Base-by-base conservation (phyloP, 2,888 invertebrate species). In the Protophormia terraenovae region DNA sequence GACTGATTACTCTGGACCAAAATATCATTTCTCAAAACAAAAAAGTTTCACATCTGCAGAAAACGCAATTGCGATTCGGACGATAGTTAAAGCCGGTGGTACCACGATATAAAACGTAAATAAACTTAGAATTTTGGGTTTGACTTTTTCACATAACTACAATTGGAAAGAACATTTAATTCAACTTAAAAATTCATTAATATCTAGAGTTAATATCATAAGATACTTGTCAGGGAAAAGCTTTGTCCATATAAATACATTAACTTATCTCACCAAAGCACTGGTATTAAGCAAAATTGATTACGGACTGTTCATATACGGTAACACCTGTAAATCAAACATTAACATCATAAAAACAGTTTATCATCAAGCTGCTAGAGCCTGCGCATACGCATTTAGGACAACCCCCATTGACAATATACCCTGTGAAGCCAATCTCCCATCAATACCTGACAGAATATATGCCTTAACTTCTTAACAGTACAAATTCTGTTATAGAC, bases 41-140 rank as follows among this genome's bases (percentile, higher is more conserved):
- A 47, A 45, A 75, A 64, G n/a, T 38, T 75, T 5, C 75, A 64
- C 14, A 64, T 75, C 1, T 75, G 75, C 24, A 62, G 53, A 24
- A 66, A 76, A 53, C 38, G 32, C 4, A 32, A 64, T 10, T 72
- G 72, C 32, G 19, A 41, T 5, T 45, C 58, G 1, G 41, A n/a
- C 1, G 19, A 66, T 14, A n/a, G 4, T 1, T 16, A 45, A 16
- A 16, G 16, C 6, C 3, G 22, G 41, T 27, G 60, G 45, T 3
- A 6, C 14, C 3, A 47, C 1, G 2, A 41, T 55, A 19, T 8
- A 64, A 27, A 53, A 64, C 4, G 66, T 76, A 1, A 14, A 64
- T 0, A 38, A 38, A 27, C 22, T 76, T 0, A 55, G 19, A 16
- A 76, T 76, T 2, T 19, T 76, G 3, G 55, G 55, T 8, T 4